Conservation (phyloP, 2,113 vertebrate genomes). For the Agelaius tricolor region DNA sequence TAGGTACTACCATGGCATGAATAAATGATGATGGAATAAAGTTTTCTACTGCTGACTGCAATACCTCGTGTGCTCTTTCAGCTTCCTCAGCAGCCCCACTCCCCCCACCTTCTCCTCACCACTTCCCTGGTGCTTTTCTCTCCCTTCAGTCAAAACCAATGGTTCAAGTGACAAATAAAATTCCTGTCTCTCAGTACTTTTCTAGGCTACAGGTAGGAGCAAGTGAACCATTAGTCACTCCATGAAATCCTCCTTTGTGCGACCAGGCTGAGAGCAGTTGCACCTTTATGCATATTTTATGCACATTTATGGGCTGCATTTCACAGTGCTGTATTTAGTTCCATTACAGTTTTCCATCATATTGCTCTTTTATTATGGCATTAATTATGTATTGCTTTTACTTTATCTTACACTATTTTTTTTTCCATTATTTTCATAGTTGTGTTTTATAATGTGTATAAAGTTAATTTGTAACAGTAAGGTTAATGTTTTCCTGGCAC, state of each 20-base stretch:
- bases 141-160: constrained; percentile 39
- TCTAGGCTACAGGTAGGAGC: constrained; percentile 65
- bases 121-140: neutral
- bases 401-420: constrained; percentile 53
- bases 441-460: constrained; percentile 51
- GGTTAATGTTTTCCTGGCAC: constrained; percentile 4
- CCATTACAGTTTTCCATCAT: constrained; percentile 69
- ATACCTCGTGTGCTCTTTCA: neutral
- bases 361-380: constrained; percentile 67
- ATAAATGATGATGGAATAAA: constrained; percentile 36
- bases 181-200: constrained; percentile 50
- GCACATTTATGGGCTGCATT: constrained; percentile 65
- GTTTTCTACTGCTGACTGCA: constrained; percentile 37
- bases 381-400: constrained; percentile 74
- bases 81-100: neutral
- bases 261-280: constrained; percentile 66
- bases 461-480: constrained; percentile 57
- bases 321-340: constrained; percentile 64
- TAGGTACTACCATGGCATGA: neutral
- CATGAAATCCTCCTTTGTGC: constrained; percentile 65
- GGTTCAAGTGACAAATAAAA: constrained; percentile 66
- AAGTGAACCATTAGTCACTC: constrained; percentile 69
- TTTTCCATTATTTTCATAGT: constrained; percentile 52
- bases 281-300: constrained; percentile 74
- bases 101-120: neutral